Evolutionary conservation across 2,888 invertebrate species (phyloP).

Genomic region (Heteromurus nitidus): DNA sequence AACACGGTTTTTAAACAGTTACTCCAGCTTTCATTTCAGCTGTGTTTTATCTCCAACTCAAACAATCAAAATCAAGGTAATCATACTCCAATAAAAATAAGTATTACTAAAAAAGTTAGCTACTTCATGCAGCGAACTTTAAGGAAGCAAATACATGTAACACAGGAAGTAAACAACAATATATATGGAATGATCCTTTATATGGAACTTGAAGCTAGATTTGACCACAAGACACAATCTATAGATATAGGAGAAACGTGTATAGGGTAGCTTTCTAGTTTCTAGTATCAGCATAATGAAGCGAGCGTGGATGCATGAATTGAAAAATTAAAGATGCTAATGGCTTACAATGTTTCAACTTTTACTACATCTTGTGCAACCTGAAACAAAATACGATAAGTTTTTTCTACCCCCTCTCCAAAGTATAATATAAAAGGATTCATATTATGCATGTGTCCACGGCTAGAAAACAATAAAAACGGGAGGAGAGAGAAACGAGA

Average conservation of each 20-base stretch:
- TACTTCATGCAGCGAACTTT: constrained; percentile 28
- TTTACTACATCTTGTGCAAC: constrained; percentile 26
- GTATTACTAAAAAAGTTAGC: constrained; percentile 45
- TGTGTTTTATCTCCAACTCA: constrained; percentile 13
- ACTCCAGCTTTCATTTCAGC: constrained; percentile 2
- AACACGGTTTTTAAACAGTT: neutral
- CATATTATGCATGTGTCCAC: constrained; percentile 32
- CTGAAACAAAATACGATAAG: constrained; percentile 34
- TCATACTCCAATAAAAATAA: constrained; percentile 43
- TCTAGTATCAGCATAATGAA: neutral
- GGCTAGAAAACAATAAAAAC: constrained; percentile 50
- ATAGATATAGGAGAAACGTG: no score
- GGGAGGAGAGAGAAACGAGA: constrained; percentile 49
- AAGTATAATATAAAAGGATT: constrained; percentile 33
- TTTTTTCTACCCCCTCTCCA: constrained; percentile 2
- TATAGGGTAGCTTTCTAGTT: neutral
- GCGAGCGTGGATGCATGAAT: constrained; percentile 40
- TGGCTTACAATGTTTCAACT: constrained; percentile 46
- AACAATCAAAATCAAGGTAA: constrained; percentile 44
- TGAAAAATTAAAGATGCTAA: constrained; percentile 56
- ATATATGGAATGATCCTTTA: neutral
- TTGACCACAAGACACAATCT: neutral
- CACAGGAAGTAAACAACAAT: neutral
- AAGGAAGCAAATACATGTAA: constrained; percentile 3
- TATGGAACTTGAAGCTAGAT: neutral